phyloP scores from a whole-genome alignment of 2,797 vertebrate species.

The Harpagifer antarcticus region DNA sequence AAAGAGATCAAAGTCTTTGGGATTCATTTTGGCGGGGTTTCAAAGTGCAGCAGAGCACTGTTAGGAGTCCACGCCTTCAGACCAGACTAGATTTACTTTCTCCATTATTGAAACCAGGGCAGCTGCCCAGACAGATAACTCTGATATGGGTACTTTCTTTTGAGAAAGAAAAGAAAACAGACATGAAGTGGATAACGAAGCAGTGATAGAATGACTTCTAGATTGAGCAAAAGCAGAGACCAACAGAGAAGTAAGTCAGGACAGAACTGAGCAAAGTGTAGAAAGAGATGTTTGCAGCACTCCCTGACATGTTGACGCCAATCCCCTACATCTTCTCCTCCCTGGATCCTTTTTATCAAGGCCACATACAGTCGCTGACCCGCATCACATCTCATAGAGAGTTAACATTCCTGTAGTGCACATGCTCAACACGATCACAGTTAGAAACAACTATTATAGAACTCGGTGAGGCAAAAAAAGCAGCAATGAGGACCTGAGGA shows the following conservation, averaged over 20 bases:
- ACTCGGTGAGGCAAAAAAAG: conserved; percentile 32
- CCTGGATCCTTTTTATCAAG: conserved; percentile 26
- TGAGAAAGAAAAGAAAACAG: conserved; percentile 37
- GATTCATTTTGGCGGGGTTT: conserved; percentile 38
- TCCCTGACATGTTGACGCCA: conserved; percentile 37
- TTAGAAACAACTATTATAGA: conserved; percentile 33
- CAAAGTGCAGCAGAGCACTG: conserved; percentile 20
- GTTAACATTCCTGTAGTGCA: conserved; percentile 57
- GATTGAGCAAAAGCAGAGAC: conserved; percentile 23
- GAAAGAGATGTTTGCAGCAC: conserved; percentile 14
- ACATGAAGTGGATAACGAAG: conserved; percentile 14
- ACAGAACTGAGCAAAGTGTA: conserved; percentile 8
- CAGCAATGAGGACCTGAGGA: conserved; percentile 31
- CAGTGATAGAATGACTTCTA: conserved; percentile 2
- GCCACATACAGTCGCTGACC: conserved; percentile 45
- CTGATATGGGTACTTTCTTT: conserved; percentile 13
- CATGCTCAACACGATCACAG: conserved; percentile 34
- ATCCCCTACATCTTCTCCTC: conserved; percentile 35
- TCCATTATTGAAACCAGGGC: conserved; percentile 41
- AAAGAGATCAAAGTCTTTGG: conserved; percentile 30
- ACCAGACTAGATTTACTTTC: conserved; percentile 31
- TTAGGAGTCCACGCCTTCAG: conserved; percentile 1
- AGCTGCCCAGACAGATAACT: conserved; percentile 17
- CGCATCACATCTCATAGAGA: conserved; percentile 33
- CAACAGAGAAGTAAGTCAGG: background rate